Evolutionary conservation across 1,140 invertebrate genomes (phyloP).

Genomic region (Drosophila chauvacae): DNA sequence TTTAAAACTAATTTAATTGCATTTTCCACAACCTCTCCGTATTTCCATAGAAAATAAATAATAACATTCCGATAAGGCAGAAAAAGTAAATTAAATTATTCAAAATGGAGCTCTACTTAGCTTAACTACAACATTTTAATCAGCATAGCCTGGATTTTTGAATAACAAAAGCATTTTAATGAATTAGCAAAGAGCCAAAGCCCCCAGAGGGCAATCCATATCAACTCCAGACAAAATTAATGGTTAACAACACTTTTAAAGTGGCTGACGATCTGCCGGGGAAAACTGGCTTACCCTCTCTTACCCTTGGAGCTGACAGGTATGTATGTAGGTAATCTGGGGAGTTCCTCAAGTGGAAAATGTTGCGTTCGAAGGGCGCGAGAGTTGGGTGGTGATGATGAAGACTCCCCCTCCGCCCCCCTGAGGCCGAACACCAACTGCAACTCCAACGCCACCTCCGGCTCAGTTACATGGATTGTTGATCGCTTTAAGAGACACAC

Average conservation of each 20-base stretch:
- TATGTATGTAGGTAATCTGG: constrained; percentile 14
- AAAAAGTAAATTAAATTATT: not conserved
- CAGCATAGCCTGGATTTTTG: not conserved
- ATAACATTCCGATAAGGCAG: not conserved
- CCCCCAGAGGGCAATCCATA: not conserved
- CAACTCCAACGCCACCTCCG: constrained; percentile 1
- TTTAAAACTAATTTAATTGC: too few relatives aligned
- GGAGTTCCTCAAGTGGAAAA: constrained; percentile 35
- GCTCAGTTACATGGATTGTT: constrained; percentile 54
- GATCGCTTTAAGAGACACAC: constrained; percentile 32
- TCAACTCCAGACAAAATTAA: not conserved
- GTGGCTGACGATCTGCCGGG: not conserved
- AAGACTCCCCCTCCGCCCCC: not conserved
- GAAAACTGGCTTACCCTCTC: not conserved
- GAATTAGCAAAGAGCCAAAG: not conserved
- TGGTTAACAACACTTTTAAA: constrained; percentile 14
- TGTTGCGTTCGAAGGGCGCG: constrained; percentile 45
- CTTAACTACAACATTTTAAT: not conserved
- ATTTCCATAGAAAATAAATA: too few relatives aligned
- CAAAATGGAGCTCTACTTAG: not conserved
- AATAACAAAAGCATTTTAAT: not conserved
- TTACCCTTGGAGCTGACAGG: not conserved
- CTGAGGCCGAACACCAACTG: not conserved
- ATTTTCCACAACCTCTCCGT: too few relatives aligned
- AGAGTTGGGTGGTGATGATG: not conserved